Percentiles rank a stretch among this genome's conserved stretches.
Evolutionary conservation across 2,888 invertebrate genomes (phyloP).

Genomic region (Chrysolina haemoptera): DNA sequence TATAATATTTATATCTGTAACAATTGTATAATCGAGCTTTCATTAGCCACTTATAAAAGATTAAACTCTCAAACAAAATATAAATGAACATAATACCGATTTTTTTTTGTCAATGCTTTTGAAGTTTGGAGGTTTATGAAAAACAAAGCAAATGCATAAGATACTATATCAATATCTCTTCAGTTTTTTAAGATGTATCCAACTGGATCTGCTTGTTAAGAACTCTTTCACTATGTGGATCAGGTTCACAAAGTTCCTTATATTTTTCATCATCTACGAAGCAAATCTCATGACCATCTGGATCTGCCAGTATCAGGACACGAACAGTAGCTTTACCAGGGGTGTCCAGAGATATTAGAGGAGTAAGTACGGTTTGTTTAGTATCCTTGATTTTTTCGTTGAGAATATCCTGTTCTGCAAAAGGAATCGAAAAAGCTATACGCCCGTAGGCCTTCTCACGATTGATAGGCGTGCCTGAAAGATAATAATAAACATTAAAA

Average conservation of each 20-base stretch:
- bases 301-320: slow-evolving; percentile 97
- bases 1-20: no score
- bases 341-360: slow-evolving; percentile 93
- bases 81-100: no score
- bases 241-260: slow-evolving; percentile 87
- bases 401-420: slow-evolving; percentile 82
- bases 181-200: slow-evolving; percentile 72
- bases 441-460: slow-evolving; percentile 94
- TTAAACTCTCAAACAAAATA: no score
- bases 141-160: background rate
- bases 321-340: slow-evolving; percentile 97
- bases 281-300: slow-evolving; percentile 98
- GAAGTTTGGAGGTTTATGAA: background rate
- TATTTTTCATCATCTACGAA: slow-evolving; percentile 98
- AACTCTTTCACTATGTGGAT: slow-evolving; percentile 85
- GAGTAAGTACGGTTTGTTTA: slow-evolving; percentile 86
- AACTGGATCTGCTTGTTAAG: slow-evolving; percentile 83
- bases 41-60: no score
- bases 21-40: no score
- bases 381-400: slow-evolving; percentile 81
- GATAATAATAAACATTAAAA: slow-evolving; percentile 24
- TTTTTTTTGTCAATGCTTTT: background rate
- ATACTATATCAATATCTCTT: background rate
- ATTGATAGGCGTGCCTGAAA: slow-evolving; percentile 77
- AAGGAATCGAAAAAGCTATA: slow-evolving; percentile 94